phyloP scores from a whole-genome alignment of 1,140 invertebrate species.

The Limonius californicus region DNA sequence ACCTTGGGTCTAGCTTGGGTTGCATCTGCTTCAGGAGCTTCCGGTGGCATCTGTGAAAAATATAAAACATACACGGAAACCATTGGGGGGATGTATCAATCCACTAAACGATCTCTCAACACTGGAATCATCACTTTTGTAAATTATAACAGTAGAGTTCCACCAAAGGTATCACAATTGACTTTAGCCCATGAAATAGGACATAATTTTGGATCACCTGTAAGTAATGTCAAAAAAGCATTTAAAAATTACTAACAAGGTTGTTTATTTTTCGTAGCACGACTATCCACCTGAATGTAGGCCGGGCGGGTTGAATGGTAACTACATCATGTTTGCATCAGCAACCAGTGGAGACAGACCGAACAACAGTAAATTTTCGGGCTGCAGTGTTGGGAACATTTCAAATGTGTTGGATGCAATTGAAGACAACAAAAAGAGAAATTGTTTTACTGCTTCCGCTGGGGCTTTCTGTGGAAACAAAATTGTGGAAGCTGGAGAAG shows the following conservation, averaged over 20 bases:
- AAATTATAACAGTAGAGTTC: constrained; percentile 96
- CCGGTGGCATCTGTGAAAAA: constrained; percentile 97
- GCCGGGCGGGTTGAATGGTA: constrained; percentile 82
- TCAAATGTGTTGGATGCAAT: constrained; percentile 90
- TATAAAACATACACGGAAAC: constrained; percentile 97
- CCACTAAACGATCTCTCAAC: constrained; percentile 91
- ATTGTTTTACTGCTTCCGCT: constrained; percentile 88
- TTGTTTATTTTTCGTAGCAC: constrained; percentile 74
- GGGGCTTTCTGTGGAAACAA: constrained; percentile 99
- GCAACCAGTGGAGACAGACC: constrained; percentile 90
- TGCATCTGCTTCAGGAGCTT: constrained; percentile 90
- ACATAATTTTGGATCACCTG: constrained; percentile 98
- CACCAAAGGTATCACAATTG: constrained; percentile 93
- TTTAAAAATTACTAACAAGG: too few relatives aligned
- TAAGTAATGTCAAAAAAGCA: constrained; percentile 52
- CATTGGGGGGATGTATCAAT: constrained; percentile 86
- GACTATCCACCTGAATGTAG: constrained; percentile 91
- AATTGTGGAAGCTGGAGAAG: constrained; percentile 95
- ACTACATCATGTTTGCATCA: constrained; percentile 97
- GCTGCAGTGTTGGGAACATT: constrained; percentile 93
- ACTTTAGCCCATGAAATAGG: constrained; percentile 99
- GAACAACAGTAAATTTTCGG: constrained; percentile 93
- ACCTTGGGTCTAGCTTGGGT: constrained; percentile 92
- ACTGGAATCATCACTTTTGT: constrained; percentile 99
- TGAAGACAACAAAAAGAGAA: constrained; percentile 85